Base-by-base conservation (phyloP, 2,888 invertebrate genomes). In the Thyatira batis region DNA sequence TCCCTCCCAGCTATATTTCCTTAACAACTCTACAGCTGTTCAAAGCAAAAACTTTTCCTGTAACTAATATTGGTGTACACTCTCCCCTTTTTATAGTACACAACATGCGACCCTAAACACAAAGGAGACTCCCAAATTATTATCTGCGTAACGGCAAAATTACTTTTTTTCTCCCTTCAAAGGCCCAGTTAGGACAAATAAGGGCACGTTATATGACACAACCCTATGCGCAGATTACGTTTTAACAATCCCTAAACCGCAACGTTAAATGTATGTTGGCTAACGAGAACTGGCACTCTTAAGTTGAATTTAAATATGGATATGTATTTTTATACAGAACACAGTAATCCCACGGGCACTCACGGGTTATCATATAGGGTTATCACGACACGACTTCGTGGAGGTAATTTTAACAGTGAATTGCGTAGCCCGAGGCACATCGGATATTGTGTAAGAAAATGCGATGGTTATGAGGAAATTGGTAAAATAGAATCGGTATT, bases 241-340 rank as follows among this genome's bases (percentile, higher is more conserved):
- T 55, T 55, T 55, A 55, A 55, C 52, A 51, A 51, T 49, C 45
- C 43, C 33, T 20, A 50, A 44, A 51, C 20, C 28, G 44, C 21
- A 17, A 20, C 21, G 27, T 48, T 27, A 27, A 17, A 25, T 28
- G 46, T 17, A 27, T 48, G 25, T 20, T 27, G 10, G 48, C 28
- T 48, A 52, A 58, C 50, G 48, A 33, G 50, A 50, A 39, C 17
- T 39, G 33, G 39, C 5, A 17, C 39, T 48, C 51, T 53, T 54
- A 58, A 55, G 53, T 60, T 50, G 58, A 54, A 58, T 60, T 58
- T 53, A 60, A 57, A 60, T 60, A 54, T 50, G 57, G 49, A 55
- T 33, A n/a, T 30, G 3, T 33, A 50, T 67, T 67, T 63, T 68
- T 62, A 58, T 57, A 59, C 57, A 65, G 17, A 13, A 17, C 28